Percentiles rank a stretch among this genome's conserved stretches.
phyloP scores from a whole-genome alignment of 1,140 invertebrate species.

The Eupristina koningsbergeri region DNA sequence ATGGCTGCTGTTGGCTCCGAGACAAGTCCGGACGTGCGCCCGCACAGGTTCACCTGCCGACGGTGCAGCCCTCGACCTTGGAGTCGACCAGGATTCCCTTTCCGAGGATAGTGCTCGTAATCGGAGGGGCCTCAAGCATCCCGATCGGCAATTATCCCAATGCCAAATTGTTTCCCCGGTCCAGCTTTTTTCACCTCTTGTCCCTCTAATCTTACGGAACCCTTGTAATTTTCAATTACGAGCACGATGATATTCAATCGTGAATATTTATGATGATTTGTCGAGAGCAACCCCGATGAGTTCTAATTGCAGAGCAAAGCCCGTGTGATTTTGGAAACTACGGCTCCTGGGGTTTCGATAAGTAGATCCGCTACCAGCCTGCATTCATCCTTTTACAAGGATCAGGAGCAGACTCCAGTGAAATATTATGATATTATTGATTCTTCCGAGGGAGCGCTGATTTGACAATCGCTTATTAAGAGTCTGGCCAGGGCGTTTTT shows the following conservation, averaged over 20 bases:
- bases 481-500: no score
- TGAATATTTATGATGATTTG: conserved; percentile 45
- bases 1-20: conserved; percentile 61
- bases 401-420: background rate
- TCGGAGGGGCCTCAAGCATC: background rate
- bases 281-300: background rate
- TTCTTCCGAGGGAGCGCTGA: background rate
- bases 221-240: conserved; percentile 47
- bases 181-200: background rate
- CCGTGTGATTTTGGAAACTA: background rate
- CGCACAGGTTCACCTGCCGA: conserved; percentile 29
- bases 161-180: conserved; percentile 27
- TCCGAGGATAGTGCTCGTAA: background rate
- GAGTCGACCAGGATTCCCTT: background rate
- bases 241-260: conserved; percentile 24
- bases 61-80: conserved; percentile 39
- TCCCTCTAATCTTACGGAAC: conserved; percentile 16
- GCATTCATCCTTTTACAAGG: background rate
- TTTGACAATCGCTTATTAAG: background rate
- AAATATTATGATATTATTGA: conserved; percentile 19
- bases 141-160: conserved; percentile 23
- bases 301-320: conserved; percentile 1
- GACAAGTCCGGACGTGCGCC: background rate
- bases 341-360: background rate
- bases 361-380: background rate